phyloP scores from a whole-genome alignment of 2,797 vertebrate species.

The Simalia tracyae region DNA sequence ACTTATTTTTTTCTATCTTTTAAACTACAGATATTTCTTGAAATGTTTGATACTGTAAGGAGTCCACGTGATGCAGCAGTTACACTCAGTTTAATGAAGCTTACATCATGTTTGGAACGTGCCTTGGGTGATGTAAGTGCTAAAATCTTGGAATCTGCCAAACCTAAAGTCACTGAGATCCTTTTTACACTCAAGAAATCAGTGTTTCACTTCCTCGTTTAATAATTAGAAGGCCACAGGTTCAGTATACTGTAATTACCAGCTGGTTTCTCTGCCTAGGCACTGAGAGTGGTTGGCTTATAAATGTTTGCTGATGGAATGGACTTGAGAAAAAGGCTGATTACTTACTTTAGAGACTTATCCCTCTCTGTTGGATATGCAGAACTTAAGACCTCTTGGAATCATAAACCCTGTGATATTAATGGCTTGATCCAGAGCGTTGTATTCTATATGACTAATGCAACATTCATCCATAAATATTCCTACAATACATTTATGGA shows the following conservation, averaged over 20 bases:
- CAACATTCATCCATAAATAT: background rate
- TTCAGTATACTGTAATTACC: background rate
- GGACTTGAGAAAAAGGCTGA: background rate
- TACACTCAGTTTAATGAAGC: slow-evolving; percentile 76
- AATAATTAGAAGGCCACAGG: background rate
- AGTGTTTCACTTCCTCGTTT: background rate
- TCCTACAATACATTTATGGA: background rate
- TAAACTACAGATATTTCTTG: slow-evolving; percentile 71
- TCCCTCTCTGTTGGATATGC: background rate
- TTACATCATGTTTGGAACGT: slow-evolving; percentile 74
- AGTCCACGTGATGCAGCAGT: slow-evolving; percentile 45
- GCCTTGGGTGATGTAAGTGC: slow-evolving; percentile 77
- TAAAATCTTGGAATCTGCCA: accelerated
- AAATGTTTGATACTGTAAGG: slow-evolving; percentile 61
- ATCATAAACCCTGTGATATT: background rate
- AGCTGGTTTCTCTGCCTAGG: background rate
- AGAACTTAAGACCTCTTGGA: background rate
- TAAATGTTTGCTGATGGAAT: background rate
- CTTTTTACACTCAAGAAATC: background rate
- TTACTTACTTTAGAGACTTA: background rate
- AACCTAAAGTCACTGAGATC: slow-evolving; percentile 28
- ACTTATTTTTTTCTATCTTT: slow-evolving; percentile 13
- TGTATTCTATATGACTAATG: background rate
- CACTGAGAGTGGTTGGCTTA: background rate
- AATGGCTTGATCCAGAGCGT: background rate